Conservation (phyloP, 2,113 vertebrate genomes). For the Tapirus terrestris region DNA sequence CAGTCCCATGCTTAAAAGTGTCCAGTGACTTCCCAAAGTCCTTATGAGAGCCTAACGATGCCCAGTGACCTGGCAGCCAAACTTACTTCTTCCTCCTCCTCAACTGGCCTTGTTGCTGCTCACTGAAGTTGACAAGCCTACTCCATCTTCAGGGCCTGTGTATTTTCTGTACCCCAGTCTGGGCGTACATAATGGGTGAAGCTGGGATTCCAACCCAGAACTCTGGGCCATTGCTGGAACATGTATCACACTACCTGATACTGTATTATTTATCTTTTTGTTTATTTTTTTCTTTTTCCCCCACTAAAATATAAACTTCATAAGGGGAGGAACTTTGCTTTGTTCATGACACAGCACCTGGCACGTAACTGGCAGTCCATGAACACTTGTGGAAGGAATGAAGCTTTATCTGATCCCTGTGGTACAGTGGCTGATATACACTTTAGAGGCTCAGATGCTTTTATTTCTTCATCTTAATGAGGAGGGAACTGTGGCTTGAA, state of each 20-base stretch:
- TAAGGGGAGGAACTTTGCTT: not conserved
- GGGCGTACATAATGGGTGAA: not conserved
- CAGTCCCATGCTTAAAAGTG: not conserved
- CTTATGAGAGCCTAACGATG: not conserved
- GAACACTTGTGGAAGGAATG: not conserved
- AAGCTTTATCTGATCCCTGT: not conserved
- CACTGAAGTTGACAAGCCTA: not conserved
- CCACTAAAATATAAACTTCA: not conserved
- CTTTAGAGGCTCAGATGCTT: not conserved
- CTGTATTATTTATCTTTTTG: not conserved
- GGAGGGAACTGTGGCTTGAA: not conserved
- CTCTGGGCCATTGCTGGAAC: not conserved
- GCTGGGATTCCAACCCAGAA: not conserved
- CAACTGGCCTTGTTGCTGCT: not conserved
- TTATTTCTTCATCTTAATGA: not conserved
- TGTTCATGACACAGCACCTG: not conserved
- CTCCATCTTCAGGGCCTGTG: not conserved
- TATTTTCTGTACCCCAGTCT: not conserved
- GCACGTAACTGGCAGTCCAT: not conserved
- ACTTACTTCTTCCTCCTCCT: not conserved
- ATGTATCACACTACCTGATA: not conserved
- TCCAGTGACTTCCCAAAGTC: not conserved
- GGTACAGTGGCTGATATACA: not conserved
- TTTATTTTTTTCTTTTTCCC: not conserved
- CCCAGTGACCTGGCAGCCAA: not conserved